phyloP scores from a whole-genome alignment of 2,888 invertebrate genomes.

The Priapulus caudatus region DNA sequence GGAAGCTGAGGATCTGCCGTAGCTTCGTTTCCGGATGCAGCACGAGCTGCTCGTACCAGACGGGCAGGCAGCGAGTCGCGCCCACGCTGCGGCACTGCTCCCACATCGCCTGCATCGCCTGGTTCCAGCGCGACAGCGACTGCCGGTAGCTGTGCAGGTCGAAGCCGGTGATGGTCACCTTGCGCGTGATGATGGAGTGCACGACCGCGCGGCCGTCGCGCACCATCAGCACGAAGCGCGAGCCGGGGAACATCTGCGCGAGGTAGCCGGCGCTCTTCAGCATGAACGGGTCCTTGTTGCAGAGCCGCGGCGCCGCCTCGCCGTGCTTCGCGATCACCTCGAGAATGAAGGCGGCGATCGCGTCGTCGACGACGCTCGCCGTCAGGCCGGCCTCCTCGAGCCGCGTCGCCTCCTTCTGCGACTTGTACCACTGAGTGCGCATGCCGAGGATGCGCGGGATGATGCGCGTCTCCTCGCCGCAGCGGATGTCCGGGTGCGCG shows the following conservation, averaged over 20 bases:
- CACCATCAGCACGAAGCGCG: constrained; percentile 95
- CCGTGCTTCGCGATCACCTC: constrained; percentile 94
- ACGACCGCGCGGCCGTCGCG: constrained; percentile 96
- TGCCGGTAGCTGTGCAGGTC: constrained; percentile 84
- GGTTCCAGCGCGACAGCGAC: constrained; percentile 93
- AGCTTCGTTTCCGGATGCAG: constrained; percentile 81
- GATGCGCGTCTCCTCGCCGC: constrained; percentile 88
- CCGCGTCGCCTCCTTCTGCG: constrained; percentile 76
- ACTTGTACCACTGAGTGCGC: constrained; percentile 87
- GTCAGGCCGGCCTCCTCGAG: constrained; percentile 87
- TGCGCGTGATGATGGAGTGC: constrained; percentile 91
- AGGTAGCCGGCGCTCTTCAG: constrained; percentile 92
- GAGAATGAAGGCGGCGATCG: constrained; percentile 88
- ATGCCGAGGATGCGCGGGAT: constrained; percentile 91
- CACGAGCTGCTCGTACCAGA: constrained; percentile 94
- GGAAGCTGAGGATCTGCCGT: constrained; percentile 70
- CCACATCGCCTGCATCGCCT: constrained; percentile 86
- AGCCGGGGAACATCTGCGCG: constrained; percentile 86
- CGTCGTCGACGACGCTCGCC: constrained; percentile 81
- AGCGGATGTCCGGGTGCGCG: constrained; percentile 90
- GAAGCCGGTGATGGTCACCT: constrained; percentile 81
- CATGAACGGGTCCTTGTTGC: constrained; percentile 98
- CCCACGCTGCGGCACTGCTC: constrained; percentile 59
- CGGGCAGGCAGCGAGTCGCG: constrained; percentile 58
- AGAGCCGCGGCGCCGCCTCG: constrained; percentile 80